Conservation (phyloP, 1,140 invertebrate species). For the Diorhabda carinulata region DNA sequence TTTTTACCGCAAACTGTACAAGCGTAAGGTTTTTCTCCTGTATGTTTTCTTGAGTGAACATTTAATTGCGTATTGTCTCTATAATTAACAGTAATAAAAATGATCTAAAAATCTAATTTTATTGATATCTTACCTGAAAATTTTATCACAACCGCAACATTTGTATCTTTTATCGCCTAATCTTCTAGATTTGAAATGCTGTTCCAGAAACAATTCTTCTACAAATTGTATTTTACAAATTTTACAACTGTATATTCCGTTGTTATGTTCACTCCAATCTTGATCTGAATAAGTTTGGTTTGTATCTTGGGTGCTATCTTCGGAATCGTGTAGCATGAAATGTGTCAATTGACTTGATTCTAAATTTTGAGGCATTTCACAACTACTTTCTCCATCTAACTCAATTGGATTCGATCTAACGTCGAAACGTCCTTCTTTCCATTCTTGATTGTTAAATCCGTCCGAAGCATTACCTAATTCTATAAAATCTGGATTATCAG, state of each 20-base stretch:
- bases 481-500: background rate
- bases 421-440: no score
- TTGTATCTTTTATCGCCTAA: conserved; percentile 26
- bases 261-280: conserved; percentile 16
- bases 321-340: background rate
- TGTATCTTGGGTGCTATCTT: conserved; percentile 1
- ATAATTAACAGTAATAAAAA: background rate
- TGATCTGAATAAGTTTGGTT: conserved; percentile 3
- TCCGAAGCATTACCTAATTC: background rate
- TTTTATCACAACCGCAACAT: conserved; percentile 38
- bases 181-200: conserved; percentile 27
- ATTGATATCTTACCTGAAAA: conserved; percentile 21
- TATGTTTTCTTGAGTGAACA: conserved; percentile 55
- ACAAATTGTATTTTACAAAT: conserved; percentile 29
- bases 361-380: background rate
- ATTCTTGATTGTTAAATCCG: background rate
- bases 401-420: no score
- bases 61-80: conserved; percentile 40
- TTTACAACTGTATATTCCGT: conserved; percentile 26
- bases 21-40: conserved; percentile 71
- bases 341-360: background rate
- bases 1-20: conserved; percentile 74
- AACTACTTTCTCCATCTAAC: background rate
- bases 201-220: conserved; percentile 18
- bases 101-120: background rate